phyloP scores from a whole-genome alignment of 2,113 vertebrate species.

The Atlantisia rogersi region DNA sequence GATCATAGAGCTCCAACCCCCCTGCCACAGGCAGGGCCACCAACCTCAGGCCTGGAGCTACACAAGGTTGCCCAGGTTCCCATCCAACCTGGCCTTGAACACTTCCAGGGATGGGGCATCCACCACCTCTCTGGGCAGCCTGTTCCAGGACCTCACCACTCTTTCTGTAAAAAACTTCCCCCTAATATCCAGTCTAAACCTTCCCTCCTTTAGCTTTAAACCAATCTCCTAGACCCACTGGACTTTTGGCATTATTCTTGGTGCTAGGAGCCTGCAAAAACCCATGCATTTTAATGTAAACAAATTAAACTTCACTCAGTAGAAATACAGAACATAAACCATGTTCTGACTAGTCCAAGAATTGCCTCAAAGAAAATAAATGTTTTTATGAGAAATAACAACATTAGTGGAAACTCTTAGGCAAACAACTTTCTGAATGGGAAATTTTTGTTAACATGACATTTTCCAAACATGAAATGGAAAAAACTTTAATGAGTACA shows the following conservation, averaged over 20 bases:
- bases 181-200: no score
- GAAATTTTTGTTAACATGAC: background rate
- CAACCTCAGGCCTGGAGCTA: no score
- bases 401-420: background rate
- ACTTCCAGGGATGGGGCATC: no score
- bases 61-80: no score
- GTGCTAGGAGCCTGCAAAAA: background rate
- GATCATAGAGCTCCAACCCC: no score
- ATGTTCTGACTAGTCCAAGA: background rate
- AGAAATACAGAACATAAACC: background rate
- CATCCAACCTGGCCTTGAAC: no score
- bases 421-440: background rate
- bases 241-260: background rate
- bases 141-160: no score
- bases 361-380: background rate
- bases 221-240: background rate
- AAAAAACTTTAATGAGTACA: background rate
- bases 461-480: background rate
- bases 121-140: no score
- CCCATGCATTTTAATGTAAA: background rate
- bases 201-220: background rate
- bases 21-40: no score
- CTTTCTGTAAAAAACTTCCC: no score
- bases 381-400: background rate
- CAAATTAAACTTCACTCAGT: background rate